Base-by-base conservation (phyloP, 2,797 vertebrate genomes). In the Uromys caudimaculatus region DNA sequence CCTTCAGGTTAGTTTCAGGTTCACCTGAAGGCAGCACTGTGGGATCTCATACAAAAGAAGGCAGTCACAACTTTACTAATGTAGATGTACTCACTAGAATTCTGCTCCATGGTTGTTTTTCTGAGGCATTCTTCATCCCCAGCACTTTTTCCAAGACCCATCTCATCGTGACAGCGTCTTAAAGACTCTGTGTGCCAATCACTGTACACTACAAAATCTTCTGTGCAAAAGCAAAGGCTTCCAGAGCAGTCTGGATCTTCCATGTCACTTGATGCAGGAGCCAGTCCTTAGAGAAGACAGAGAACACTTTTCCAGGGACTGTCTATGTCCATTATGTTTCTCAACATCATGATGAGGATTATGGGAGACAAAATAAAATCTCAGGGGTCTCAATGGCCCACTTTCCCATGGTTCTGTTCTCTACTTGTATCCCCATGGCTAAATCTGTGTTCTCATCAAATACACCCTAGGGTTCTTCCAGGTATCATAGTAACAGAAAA, bases 101-200 rank as follows among this genome's bases (percentile, higher is more conserved):
- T 44, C 19, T 44, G 27, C 6, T 14, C 1, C 21, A 75, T 44
- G 29, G 13, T 71, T n/a, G 13, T 3, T 35, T 10, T 52, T 69
- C 62, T 4, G 9, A 69, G 12, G 9, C 21, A 6, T 3, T 5
- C 41, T n/a, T 69, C n/a, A 7, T 19, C 12, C 10, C 17, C 73
- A 60, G 6, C 11, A 38, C 8, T 47, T 12, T 8, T 12, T 47
- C 9, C 3, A 10, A 52, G 16, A 78, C 35, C 6, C 19, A 47
- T 35, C 1, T 38, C 4, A 29, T 3, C 2, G 9, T 38, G 17
- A 82, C 47, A 29, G 58, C 21, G 44, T 3, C 47, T 44, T 12
- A 24, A 14, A 27, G 21, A 1, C 50, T 24, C 3, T 0, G 0
- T 3, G 14, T 8, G 1, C 14, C 41, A 41, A n/a, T 12, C 10